phyloP scores from a whole-genome alignment of 2,888 invertebrate species.

The Apantesis nais region DNA sequence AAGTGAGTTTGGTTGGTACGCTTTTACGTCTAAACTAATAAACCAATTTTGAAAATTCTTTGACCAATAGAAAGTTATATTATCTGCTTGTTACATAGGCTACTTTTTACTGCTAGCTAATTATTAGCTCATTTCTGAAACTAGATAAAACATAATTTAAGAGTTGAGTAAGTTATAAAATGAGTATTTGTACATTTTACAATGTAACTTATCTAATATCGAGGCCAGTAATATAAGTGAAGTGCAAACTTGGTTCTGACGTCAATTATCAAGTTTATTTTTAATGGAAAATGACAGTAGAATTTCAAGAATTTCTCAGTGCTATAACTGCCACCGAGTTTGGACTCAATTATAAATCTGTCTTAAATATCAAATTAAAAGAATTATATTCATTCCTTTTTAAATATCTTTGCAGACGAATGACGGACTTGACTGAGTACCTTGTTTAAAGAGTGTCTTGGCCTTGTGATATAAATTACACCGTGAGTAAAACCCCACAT shows the following conservation, averaged over 20 bases:
- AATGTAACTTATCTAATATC: not conserved
- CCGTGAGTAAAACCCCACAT: too few species aligned
- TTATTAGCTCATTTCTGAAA: not conserved
- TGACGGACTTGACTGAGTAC: not conserved
- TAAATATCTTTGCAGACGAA: not conserved
- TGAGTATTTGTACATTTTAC: not conserved
- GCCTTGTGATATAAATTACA: too few species aligned
- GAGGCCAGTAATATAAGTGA: not conserved
- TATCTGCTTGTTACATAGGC: too few species aligned
- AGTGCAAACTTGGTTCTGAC: not conserved
- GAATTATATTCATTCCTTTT: not conserved
- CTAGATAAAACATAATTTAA: not conserved
- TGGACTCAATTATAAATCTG: not conserved
- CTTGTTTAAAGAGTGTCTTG: too few species aligned
- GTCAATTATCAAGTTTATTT: not conserved
- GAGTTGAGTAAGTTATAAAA: too few species aligned
- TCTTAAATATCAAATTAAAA: not conserved
- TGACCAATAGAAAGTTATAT: too few species aligned
- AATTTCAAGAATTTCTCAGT: not conserved
- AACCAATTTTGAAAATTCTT: too few species aligned
- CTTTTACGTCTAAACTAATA: too few species aligned
- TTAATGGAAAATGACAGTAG: not conserved
- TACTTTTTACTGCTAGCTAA: too few species aligned
- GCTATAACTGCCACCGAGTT: not conserved
- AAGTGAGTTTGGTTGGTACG: too few species aligned